Evolutionary conservation across 2,888 invertebrate species (phyloP), one percentile per base, ranked within the genome.

Genomic region (Tipula vernalis): DNA sequence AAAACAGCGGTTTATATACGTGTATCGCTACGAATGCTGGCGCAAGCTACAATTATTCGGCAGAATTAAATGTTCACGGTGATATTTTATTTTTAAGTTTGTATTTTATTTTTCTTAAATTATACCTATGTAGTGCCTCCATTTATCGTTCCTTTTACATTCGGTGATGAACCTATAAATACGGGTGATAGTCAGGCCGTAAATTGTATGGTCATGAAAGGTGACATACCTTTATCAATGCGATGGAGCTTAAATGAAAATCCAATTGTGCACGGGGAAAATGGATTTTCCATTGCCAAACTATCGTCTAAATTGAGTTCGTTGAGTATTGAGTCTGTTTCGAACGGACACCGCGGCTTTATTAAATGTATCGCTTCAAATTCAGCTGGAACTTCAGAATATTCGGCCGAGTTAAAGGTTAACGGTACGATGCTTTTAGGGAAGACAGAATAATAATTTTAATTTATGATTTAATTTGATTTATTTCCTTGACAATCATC

Each of bases 221-320:
- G 96, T 88, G 96, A 96, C 91, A 92, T 94, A 87, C 96, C 96
- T 1, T 93, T 96, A 89, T 93, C 93, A 87, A 94, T 96, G 86
- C 92, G 93, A 36, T 96, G 96, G 96, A 94, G 93, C 86, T 94
- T 95, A 89, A 95, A 96, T 91, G 87, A 83, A 8, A 28, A 92
- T 87, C 89, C 90, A 0, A 90, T 92, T 87, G 88, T 90, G 44
- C 91, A 89, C 87, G 88, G 89, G 3, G 90, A 91, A 88, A 89
- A 91, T 88, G 91, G 92, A 87, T 89, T 92, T 86, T 89, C 89
- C 71, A 90, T 90, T 87, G 90, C 90, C 89, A 91, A 90, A 89
- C 90, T 91, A 86, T 92, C 92, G 87, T 92, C 91, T 88, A 92
- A 91, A 89, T 92, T 92, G 89, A 92, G 92, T 89, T 91, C 92